Conservation (phyloP, 2,888 invertebrate genomes). For the Pantelozetes paolii region DNA sequence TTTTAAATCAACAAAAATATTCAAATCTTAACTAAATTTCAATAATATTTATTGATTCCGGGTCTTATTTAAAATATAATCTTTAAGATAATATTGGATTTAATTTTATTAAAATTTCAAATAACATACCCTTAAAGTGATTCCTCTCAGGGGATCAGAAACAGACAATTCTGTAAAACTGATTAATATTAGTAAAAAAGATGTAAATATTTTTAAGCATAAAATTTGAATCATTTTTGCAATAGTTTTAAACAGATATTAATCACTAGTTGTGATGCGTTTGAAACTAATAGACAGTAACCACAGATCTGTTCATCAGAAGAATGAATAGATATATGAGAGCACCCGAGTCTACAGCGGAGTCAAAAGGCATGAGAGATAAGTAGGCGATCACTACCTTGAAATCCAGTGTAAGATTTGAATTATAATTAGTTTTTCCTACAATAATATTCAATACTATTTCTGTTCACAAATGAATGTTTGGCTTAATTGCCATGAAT, state of each 20-base stretch:
- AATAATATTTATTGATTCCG: too few relatives aligned
- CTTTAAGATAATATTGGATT: too few relatives aligned
- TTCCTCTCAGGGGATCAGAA: neutral
- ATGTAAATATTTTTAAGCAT: neutral
- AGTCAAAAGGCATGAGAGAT: neutral
- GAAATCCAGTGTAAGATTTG: neutral
- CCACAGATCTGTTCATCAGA: neutral
- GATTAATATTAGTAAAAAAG: neutral
- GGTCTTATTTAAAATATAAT: too few relatives aligned
- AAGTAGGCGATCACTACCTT: slow-evolving; percentile 14
- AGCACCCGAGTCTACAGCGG: neutral
- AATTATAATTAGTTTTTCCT: too few relatives aligned
- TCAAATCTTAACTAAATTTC: neutral
- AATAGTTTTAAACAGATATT: too few relatives aligned
- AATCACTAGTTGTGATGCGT: too few relatives aligned
- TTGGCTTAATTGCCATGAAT: too few relatives aligned
- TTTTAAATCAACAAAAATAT: neutral
- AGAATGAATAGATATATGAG: neutral
- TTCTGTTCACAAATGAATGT: too few relatives aligned
- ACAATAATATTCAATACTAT: too few relatives aligned
- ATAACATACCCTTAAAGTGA: neutral
- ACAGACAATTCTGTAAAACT: neutral
- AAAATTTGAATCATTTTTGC: neutral
- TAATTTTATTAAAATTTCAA: too few relatives aligned
- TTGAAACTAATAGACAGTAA: too few relatives aligned